Evolutionary conservation across 2,888 invertebrate species (phyloP), one percentile per base, ranked within the genome.

Genomic region (Chymomyza caudatula): DNA sequence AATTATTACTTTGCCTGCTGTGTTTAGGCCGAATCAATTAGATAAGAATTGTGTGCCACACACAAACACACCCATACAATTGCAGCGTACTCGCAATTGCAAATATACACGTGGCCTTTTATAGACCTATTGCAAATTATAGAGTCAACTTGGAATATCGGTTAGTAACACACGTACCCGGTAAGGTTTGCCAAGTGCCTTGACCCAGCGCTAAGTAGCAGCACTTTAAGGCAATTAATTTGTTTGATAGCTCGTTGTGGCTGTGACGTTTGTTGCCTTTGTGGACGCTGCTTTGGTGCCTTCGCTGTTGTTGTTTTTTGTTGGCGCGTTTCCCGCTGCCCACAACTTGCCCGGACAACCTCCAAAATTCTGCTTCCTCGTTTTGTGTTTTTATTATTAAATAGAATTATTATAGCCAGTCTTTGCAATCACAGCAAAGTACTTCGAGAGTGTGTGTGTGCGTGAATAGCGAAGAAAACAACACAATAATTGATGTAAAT

Each of bases 11-110:
- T 37, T 0, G 29, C 29, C 5, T 37, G 29, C 29, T 37, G 2
- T 37, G 29, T 37, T 37, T 52, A 3, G 15, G 23, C 20, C 19
- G 25, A 42, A 8, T 20, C 22, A 61, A 66, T 20, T 4, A 37
- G 29, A 37, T 37, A 37, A 37, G 29, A 37, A 37, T 47, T 67
- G 42, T 15, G 60, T 57, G 19, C 54, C 63, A 70, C 43, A 49
- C 53, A 65, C 42, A 56, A 49, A 58, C 52, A 60, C 44, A 22
- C 47, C 43, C 13, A 17, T 23, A 4, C 20, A 37, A 54, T 19
- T 17, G 20, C 47, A 47, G 13, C 5, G 22, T 22, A 51, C 2
- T 8, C 3, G 13, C 51, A 51, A 51, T 2, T 51, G 51, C 51
- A 51, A 17, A 51, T 20, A 51, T 5, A 47, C 11, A 37, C 29